A percentile compares a stretch with the other conserved stretches of the same genome.
These are phyloP conservation scores for Diloba caeruleocephala DNA, from an alignment of 2,888 invertebrate genomes.

Conservation along the genomic window DNA sequence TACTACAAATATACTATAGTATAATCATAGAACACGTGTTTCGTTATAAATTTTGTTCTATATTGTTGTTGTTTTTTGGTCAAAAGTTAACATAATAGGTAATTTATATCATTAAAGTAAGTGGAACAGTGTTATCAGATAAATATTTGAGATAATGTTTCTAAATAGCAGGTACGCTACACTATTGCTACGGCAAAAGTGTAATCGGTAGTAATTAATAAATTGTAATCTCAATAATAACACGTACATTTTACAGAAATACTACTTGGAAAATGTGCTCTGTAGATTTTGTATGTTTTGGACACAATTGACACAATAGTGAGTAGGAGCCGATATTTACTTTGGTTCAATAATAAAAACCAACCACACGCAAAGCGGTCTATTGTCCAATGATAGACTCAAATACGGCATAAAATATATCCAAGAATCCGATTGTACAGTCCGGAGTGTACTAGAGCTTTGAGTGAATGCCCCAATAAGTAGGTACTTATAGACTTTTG, in stretches of 20 bases:
- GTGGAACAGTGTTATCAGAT: too few relatives aligned
- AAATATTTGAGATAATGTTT: too few relatives aligned
- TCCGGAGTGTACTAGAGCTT: constrained; percentile 47
- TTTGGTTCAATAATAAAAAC: constrained; percentile 20
- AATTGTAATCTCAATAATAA: neutral
- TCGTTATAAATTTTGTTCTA: too few relatives aligned
- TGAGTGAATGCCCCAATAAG: constrained; percentile 54
- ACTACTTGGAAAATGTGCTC: neutral
- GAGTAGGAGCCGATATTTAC: constrained; percentile 24
- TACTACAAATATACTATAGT: too few relatives aligned
- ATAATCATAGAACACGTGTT: too few relatives aligned
- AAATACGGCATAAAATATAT: constrained; percentile 43
- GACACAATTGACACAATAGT: constrained; percentile 10
- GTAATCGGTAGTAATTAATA: too few relatives aligned
- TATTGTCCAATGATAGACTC: constrained; percentile 15
- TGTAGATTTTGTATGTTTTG: constrained; percentile 5
- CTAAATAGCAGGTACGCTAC: too few relatives aligned
- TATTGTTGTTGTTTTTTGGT: too few relatives aligned
- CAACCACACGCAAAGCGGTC: constrained; percentile 17
- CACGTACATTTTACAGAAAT: neutral
- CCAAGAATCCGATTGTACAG: constrained; percentile 29
- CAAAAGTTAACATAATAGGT: too few relatives aligned
- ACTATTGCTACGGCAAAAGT: too few relatives aligned
- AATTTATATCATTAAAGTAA: too few relatives aligned
- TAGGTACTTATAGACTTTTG: constrained; percentile 33